These are phyloP conservation scores for Pachydiplax longipennis DNA, from an alignment of 2,888 invertebrate species.

Conservation along the genomic window DNA sequence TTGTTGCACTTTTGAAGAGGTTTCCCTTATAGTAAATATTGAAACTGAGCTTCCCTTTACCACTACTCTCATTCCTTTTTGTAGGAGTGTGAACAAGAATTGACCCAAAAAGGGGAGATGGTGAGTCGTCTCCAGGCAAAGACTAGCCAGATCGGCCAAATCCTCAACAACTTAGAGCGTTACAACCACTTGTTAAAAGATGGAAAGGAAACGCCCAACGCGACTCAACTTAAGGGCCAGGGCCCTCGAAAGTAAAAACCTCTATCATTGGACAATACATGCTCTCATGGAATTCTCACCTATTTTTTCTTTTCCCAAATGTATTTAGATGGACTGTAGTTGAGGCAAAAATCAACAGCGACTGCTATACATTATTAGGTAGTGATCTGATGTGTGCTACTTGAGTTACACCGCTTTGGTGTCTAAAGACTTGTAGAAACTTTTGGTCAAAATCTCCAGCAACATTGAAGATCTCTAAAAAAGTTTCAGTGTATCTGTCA, in stretches of 20 bases:
- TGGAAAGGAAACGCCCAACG: slow-evolving; percentile 44
- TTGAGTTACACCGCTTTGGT: slow-evolving; percentile 13
- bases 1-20: slow-evolving; percentile 26
- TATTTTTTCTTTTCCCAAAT: not conserved
- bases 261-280: slow-evolving; percentile 28
- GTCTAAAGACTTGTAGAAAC: slow-evolving; percentile 16
- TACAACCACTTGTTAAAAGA: slow-evolving; percentile 68
- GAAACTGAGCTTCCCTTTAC: slow-evolving; percentile 31
- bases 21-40: slow-evolving; percentile 23
- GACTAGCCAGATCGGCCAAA: slow-evolving; percentile 93
- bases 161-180: slow-evolving; percentile 89
- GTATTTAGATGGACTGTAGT: slow-evolving; percentile 36
- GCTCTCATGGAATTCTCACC: slow-evolving; percentile 14
- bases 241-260: slow-evolving; percentile 43
- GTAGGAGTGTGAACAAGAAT: slow-evolving; percentile 93
- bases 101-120: slow-evolving; percentile 96
- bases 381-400: slow-evolving; percentile 34
- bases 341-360: slow-evolving; percentile 19
- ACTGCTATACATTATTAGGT: slow-evolving; percentile 23
- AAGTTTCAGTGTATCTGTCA: slow-evolving; percentile 30
- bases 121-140: slow-evolving; percentile 94
- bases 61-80: slow-evolving; percentile 43
- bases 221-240: slow-evolving; percentile 39
- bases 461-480: slow-evolving; percentile 16
- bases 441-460: slow-evolving; percentile 29